Conservation (phyloP, 2,888 invertebrate genomes). For the Gnatocerus cornutus region DNA sequence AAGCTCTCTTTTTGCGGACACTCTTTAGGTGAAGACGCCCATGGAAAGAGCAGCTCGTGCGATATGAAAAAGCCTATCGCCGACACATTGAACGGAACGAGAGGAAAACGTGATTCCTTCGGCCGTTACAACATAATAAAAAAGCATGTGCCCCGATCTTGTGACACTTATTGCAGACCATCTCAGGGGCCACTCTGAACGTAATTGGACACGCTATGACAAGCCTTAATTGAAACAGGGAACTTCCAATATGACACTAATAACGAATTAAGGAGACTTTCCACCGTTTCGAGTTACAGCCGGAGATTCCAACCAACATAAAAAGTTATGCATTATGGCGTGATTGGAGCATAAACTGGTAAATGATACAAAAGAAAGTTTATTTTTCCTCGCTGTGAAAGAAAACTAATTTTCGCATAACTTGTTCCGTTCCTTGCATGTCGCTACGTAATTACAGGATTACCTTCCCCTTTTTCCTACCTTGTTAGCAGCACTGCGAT, state of each 20-base stretch:
- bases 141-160: constrained; percentile 35
- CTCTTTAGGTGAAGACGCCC: constrained; percentile 35
- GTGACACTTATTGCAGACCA: constrained; percentile 39
- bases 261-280: constrained; percentile 34
- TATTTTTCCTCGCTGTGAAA: background rate
- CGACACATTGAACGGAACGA: constrained; percentile 15
- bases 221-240: constrained; percentile 44
- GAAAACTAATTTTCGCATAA: too few relatives aligned
- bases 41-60: constrained; percentile 22
- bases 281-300: background rate
- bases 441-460: too few relatives aligned
- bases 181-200: constrained; percentile 32
- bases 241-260: constrained; percentile 40
- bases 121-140: constrained; percentile 49
- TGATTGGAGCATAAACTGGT: too few relatives aligned
- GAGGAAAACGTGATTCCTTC: constrained; percentile 46
- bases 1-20: too few relatives aligned
- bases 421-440: too few relatives aligned
- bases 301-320: background rate
- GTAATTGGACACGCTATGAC: constrained; percentile 46
- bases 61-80: constrained; percentile 41
- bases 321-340: too few relatives aligned
- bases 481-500: constrained; percentile 76
- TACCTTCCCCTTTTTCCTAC: constrained; percentile 60
- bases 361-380: too few relatives aligned